Percentiles rank a stretch among this genome's conserved stretches.
Conservation (phyloP, 2,797 vertebrate genomes). For the Rhinogobio ventralis region DNA sequence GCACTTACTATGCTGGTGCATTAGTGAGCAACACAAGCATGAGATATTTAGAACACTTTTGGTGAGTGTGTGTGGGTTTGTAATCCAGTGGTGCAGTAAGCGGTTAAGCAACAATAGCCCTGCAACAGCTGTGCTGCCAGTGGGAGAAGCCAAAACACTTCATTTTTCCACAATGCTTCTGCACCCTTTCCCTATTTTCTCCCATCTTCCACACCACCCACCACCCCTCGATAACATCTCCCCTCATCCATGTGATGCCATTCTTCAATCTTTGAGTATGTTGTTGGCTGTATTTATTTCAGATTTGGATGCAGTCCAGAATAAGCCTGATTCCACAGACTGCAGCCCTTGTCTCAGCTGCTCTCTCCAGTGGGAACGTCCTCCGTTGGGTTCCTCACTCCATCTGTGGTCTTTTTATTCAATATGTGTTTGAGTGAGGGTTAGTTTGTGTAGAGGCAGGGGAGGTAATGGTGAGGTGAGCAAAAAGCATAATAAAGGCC, state of each 20-base stretch:
- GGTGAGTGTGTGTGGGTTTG: constrained; percentile 59
- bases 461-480: neutral
- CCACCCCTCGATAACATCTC: constrained; percentile 25
- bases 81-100: constrained; percentile 46
- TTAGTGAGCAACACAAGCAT: constrained; percentile 12
- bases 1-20: neutral
- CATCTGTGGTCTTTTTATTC: constrained; percentile 77
- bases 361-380: constrained; percentile 82
- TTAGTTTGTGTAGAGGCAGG: constrained; percentile 51
- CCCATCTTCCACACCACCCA: neutral
- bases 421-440: constrained; percentile 48
- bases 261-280: constrained; percentile 53
- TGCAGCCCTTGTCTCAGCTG: constrained; percentile 85
- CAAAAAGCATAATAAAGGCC: constrained; percentile 10
- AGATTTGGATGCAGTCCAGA: constrained; percentile 80
- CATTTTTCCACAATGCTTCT: constrained; percentile 63
- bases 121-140: constrained; percentile 77
- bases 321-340: constrained; percentile 77
- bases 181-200: constrained; percentile 7
- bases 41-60: constrained; percentile 48
- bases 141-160: constrained; percentile 74
- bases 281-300: constrained; percentile 81
- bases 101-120: constrained; percentile 67
- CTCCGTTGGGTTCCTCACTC: constrained; percentile 77
- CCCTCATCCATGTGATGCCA: constrained; percentile 29